Evolutionary conservation across 2,888 invertebrate species (phyloP).

Genomic region (Galeruca laticollis): DNA sequence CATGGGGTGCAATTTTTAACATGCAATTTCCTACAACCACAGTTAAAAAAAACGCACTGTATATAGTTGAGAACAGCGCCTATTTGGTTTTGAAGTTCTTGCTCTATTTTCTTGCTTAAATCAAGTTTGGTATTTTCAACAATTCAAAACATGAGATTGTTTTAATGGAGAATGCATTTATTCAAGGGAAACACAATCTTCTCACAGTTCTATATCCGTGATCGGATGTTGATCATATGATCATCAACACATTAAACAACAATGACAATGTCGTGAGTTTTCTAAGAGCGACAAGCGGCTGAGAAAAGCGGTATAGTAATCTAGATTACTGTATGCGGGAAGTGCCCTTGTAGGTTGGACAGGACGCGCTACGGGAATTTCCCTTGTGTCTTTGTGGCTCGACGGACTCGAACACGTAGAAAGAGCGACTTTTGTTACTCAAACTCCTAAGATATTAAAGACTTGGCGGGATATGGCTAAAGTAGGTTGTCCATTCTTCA

Average conservation of each 20-base stretch:
- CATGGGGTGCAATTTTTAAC: no score
- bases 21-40: no score
- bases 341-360: constrained; percentile 4
- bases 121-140: neutral
- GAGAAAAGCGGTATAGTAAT: constrained; percentile 1
- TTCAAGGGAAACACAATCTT: no score
- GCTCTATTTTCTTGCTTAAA: no score
- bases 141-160: neutral
- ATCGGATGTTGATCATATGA: no score
- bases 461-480: neutral
- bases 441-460: constrained; percentile 9
- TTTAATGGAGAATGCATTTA: no score
- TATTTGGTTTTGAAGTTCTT: no score
- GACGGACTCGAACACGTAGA: constrained; percentile 2
- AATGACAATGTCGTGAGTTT: neutral
- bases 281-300: neutral
- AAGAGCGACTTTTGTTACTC: constrained; percentile 8
- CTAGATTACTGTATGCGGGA: constrained; percentile 7
- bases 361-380: constrained; percentile 7
- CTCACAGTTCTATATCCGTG: no score
- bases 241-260: neutral
- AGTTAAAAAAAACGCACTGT: no score
- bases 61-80: no score
- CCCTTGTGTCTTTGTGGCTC: constrained; percentile 9
- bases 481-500: neutral